Percentiles rank a stretch among this genome's conserved stretches.
Conservation (phyloP, 2,888 invertebrate genomes). For the Ethmia dodecea region DNA sequence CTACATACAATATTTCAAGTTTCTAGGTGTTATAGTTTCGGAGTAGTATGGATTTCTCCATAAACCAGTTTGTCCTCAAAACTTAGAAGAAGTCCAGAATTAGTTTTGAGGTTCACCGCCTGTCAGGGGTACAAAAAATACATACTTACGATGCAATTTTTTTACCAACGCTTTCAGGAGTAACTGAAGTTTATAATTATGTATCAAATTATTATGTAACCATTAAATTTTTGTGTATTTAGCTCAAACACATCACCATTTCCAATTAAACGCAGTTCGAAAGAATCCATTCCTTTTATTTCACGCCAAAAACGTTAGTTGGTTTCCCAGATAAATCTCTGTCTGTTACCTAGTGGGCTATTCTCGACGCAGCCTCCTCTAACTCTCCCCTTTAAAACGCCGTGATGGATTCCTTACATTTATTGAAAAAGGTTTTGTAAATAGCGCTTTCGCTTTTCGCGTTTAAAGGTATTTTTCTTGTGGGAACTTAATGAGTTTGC, state of each 20-base stretch:
- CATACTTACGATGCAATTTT: too few species aligned
- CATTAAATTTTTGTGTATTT: too few species aligned
- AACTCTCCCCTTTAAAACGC: conserved; percentile 10
- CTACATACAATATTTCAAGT: too few species aligned
- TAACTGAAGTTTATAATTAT: too few species aligned
- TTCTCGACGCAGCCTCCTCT: background rate
- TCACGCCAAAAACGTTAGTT: conserved; percentile 5
- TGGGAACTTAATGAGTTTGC: conserved; percentile 8
- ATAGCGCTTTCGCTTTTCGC: conserved; percentile 10
- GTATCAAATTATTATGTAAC: too few species aligned
- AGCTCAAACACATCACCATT: background rate
- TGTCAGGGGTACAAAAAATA: too few species aligned
- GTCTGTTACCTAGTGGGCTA: conserved; percentile 7
- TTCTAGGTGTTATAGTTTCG: too few species aligned
- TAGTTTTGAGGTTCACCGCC: too few species aligned
- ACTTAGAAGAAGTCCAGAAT: too few species aligned
- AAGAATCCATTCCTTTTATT: conserved; percentile 6
- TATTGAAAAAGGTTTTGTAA: conserved; percentile 17
- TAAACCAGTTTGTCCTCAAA: too few species aligned
- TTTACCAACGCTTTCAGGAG: too few species aligned
- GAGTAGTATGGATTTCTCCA: too few species aligned
- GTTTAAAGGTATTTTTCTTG: conserved; percentile 10
- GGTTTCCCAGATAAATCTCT: conserved; percentile 11
- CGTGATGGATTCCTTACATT: conserved; percentile 16
- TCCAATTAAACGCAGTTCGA: conserved; percentile 3